A percentile compares a stretch with the other conserved stretches of the same genome.
Evolutionary conservation across 2,113 vertebrate species (phyloP).

Genomic region (Mobula hypostoma): DNA sequence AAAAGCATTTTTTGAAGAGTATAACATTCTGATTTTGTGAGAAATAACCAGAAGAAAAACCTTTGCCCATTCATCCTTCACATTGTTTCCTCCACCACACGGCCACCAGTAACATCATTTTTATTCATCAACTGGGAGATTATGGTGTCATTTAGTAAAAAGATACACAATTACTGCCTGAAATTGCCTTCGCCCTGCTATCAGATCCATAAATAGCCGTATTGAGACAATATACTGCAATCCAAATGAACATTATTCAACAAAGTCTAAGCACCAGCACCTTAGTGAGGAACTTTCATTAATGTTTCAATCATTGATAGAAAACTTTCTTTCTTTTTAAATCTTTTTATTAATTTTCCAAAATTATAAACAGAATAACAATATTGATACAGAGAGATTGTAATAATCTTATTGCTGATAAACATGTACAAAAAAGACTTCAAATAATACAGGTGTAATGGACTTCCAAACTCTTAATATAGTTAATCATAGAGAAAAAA

Average conservation of each 20-base stretch:
- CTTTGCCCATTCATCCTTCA: background rate
- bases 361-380: too few species aligned
- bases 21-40: background rate
- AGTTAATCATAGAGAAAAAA: too few species aligned
- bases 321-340: background rate
- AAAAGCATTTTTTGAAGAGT: background rate
- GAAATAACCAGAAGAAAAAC: background rate
- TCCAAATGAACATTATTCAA: background rate
- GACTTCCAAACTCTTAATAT: too few species aligned
- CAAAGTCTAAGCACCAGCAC: background rate
- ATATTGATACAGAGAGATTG: too few species aligned
- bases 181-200: background rate
- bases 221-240: background rate
- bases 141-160: background rate
- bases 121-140: background rate
- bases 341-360: too few species aligned
- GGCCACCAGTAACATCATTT: background rate
- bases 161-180: background rate
- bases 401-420: too few species aligned
- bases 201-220: background rate
- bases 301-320: background rate
- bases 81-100: too few species aligned
- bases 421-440: too few species aligned
- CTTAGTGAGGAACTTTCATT: background rate
- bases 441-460: too few species aligned